These are phyloP conservation scores for Drosophila punjabiensis DNA, from an alignment of 1,140 invertebrate genomes.

Conservation along the genomic window DNA sequence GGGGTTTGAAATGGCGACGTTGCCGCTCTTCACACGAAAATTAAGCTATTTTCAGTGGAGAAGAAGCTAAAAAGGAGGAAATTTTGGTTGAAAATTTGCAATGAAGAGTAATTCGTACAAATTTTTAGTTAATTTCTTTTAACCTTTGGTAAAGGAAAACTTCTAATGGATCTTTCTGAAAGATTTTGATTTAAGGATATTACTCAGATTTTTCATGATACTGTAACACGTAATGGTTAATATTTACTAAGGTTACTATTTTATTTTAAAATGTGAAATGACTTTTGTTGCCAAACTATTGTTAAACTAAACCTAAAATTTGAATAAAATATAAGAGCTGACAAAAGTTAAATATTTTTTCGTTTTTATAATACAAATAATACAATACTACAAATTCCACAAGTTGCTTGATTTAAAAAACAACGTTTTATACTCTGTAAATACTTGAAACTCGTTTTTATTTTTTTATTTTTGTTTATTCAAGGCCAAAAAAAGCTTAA, in stretches of 20 bases:
- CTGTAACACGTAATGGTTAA: too few species aligned
- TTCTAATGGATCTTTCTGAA: too few species aligned
- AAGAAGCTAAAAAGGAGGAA: slow-evolving; percentile 6
- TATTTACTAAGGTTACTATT: too few species aligned
- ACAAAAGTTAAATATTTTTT: neutral
- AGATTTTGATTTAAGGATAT: too few species aligned
- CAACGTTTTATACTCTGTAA: neutral
- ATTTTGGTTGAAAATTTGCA: slow-evolving; percentile 5
- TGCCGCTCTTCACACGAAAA: slow-evolving; percentile 23
- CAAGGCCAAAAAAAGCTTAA: slow-evolving; percentile 4
- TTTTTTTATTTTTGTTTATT: neutral
- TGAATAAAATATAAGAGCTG: too few species aligned
- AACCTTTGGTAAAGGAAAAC: too few species aligned
- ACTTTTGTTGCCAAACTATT: too few species aligned
- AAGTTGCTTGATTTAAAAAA: neutral
- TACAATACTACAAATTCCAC: neutral
- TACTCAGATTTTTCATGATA: too few species aligned
- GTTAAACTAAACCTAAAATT: too few species aligned
- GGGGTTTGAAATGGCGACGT: slow-evolving; percentile 27
- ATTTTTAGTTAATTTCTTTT: neutral
- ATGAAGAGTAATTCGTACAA: neutral
- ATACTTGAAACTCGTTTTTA: neutral
- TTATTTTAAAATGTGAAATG: too few species aligned
- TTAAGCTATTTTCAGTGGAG: slow-evolving; percentile 25
- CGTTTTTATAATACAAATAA: too few species aligned